phyloP scores from a whole-genome alignment of 2,113 vertebrate species.

The Anhinga anhinga region DNA sequence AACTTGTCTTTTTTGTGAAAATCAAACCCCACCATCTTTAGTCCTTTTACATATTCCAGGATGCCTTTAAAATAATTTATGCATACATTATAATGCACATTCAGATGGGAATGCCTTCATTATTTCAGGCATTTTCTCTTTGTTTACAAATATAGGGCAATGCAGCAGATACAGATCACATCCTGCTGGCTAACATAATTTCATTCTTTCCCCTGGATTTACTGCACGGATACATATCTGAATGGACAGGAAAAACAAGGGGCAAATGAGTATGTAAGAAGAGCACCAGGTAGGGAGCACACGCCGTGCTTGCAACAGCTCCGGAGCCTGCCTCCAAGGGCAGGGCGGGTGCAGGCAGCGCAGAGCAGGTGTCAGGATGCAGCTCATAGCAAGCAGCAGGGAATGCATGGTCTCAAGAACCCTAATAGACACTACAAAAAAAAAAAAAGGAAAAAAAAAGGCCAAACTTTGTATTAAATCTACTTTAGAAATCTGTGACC shows the following conservation, averaged over 20 bases:
- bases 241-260: not conserved
- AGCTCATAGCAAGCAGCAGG: rapidly evolving
- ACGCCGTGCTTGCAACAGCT: not conserved
- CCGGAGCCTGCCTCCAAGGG: rapidly evolving
- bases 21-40: not conserved
- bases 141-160: not conserved
- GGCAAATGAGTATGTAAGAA: rapidly evolving
- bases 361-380: too few relatives aligned
- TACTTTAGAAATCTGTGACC: not conserved
- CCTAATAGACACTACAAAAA: not conserved
- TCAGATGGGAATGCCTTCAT: not conserved
- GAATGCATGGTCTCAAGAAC: not conserved
- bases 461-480: not conserved
- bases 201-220: not conserved
- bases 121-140: not conserved
- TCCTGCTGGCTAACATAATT: not conserved
- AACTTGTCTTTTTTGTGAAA: not conserved
- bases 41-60: not conserved
- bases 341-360: not conserved
- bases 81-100: not conserved
- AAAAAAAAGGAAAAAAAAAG: not conserved
- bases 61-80: not conserved
- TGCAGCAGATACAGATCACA: not conserved
- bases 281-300: rapidly evolving
- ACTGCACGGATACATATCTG: rapidly evolving